Percentiles rank a stretch among this genome's conserved stretches.
Conservation (phyloP, 1,140 invertebrate genomes). For the Microplitis mediator region DNA sequence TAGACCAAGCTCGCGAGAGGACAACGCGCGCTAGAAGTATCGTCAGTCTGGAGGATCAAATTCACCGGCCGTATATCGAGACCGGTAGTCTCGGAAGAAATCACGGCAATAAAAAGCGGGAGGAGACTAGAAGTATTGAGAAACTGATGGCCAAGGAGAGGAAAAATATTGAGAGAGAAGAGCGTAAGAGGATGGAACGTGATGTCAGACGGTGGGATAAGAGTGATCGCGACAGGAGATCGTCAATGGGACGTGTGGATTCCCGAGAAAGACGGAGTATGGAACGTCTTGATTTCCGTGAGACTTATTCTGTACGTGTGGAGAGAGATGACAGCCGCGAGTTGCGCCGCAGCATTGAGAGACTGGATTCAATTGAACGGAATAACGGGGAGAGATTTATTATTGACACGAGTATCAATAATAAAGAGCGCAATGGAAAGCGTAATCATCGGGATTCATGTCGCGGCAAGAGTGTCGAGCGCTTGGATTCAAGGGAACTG, state of each 20-base stretch:
- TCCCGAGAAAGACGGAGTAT: constrained; percentile 46
- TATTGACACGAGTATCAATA: too few relatives aligned
- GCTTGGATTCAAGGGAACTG: constrained; percentile 47
- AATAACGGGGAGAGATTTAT: background rate
- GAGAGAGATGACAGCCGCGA: constrained; percentile 44
- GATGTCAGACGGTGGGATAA: constrained; percentile 46
- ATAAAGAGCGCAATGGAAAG: background rate
- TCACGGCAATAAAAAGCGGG: constrained; percentile 36
- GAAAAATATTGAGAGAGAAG: constrained; percentile 44
- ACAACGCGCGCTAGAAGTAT: constrained; percentile 52
- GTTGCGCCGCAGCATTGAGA: constrained; percentile 51
- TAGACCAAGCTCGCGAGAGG: constrained; percentile 35
- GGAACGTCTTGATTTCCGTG: constrained; percentile 48
- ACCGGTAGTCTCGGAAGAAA: constrained; percentile 55
- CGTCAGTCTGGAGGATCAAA: constrained; percentile 52
- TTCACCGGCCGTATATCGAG: constrained; percentile 40
- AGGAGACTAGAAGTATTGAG: constrained; percentile 24
- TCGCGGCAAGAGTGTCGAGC: constrained; percentile 41
- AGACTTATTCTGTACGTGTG: constrained; percentile 32
- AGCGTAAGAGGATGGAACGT: constrained; percentile 46
- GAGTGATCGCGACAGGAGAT: constrained; percentile 35
- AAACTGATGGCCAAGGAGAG: constrained; percentile 50
- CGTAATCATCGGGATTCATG: constrained; percentile 31
- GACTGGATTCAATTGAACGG: constrained; percentile 40
- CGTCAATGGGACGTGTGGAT: constrained; percentile 43